Percentiles rank a stretch among this genome's conserved stretches.
These are phyloP conservation scores for Cerceris rybyensis DNA, from an alignment of 2,888 invertebrate genomes.

Conservation along the genomic window DNA sequence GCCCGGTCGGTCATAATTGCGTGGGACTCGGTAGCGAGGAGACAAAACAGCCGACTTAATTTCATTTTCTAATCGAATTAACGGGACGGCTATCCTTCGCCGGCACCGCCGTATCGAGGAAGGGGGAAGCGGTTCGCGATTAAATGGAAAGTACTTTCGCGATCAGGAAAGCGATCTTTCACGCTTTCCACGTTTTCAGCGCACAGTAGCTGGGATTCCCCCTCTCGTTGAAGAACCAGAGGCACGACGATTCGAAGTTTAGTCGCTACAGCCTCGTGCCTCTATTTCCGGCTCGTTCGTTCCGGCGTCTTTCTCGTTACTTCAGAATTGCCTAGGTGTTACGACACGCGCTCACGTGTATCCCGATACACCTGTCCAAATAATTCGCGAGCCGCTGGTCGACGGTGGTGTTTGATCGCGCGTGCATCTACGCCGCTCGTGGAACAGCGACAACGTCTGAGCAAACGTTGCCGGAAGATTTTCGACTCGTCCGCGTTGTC, in stretches of 20 bases:
- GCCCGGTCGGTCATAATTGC: conserved; percentile 15
- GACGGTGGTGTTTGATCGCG: conserved; percentile 18
- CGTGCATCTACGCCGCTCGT: not conserved
- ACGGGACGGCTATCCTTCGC: conserved; percentile 9
- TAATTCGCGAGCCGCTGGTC: not conserved
- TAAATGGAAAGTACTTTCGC: conserved; percentile 66
- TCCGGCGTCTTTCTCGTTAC: conserved; percentile 50
- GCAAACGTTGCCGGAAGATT: not conserved
- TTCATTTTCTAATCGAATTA: conserved; percentile 62
- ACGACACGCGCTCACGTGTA: conserved; percentile 13
- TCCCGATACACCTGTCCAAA: not conserved
- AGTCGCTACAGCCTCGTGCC: conserved; percentile 46
- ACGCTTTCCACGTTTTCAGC: conserved; percentile 65
- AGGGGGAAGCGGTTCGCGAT: conserved; percentile 46
- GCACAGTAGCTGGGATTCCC: conserved; percentile 26
- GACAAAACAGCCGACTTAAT: conserved; percentile 56
- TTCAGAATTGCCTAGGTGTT: conserved; percentile 35
- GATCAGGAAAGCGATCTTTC: conserved; percentile 63
- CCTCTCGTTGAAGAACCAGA: conserved; percentile 32
- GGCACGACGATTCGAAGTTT: conserved; percentile 31
- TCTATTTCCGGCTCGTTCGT: conserved; percentile 63
- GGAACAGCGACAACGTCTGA: not conserved
- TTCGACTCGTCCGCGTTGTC: no score
- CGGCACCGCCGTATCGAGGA: not conserved
- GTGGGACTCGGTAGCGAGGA: conserved; percentile 15